Conservation (phyloP, 2,113 vertebrate species). For the Entelurus aequoreus region DNA sequence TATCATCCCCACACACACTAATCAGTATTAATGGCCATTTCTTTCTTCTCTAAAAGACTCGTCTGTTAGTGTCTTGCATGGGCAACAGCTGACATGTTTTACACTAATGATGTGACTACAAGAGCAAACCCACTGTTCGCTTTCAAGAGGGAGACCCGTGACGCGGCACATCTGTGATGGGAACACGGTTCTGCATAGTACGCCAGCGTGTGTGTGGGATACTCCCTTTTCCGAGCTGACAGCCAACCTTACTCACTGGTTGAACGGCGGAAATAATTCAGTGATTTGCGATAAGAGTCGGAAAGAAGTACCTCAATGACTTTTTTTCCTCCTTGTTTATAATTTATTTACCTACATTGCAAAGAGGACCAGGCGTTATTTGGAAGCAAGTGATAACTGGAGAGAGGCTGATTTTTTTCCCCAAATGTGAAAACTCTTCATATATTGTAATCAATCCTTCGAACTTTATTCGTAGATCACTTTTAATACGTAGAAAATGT, state of each 20-base stretch:
- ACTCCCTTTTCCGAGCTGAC: constrained; percentile 44
- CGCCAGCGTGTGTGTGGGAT: constrained; percentile 18
- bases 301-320: too few relatives aligned
- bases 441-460: too few relatives aligned
- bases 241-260: constrained; percentile 14
- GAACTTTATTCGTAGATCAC: too few relatives aligned
- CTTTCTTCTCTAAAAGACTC: not conserved
- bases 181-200: constrained; percentile 10
- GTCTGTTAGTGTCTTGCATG: constrained; percentile 8
- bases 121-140: not conserved
- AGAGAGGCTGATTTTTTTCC: too few relatives aligned
- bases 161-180: constrained; percentile 15
- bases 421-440: too few relatives aligned
- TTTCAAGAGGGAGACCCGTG: constrained; percentile 11
- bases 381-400: too few relatives aligned
- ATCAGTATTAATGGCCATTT: not conserved
- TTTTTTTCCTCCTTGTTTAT: too few relatives aligned
- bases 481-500: too few relatives aligned
- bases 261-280: not conserved
- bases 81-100: constrained; percentile 37
- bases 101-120: constrained; percentile 36
- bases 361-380: too few relatives aligned
- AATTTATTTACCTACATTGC: too few relatives aligned
- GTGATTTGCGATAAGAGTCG: too few relatives aligned
- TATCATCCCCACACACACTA: not conserved